Percentiles rank a stretch among this genome's conserved stretches.
phyloP scores from a whole-genome alignment of 2,888 invertebrate species.

The Netelia virgata region DNA sequence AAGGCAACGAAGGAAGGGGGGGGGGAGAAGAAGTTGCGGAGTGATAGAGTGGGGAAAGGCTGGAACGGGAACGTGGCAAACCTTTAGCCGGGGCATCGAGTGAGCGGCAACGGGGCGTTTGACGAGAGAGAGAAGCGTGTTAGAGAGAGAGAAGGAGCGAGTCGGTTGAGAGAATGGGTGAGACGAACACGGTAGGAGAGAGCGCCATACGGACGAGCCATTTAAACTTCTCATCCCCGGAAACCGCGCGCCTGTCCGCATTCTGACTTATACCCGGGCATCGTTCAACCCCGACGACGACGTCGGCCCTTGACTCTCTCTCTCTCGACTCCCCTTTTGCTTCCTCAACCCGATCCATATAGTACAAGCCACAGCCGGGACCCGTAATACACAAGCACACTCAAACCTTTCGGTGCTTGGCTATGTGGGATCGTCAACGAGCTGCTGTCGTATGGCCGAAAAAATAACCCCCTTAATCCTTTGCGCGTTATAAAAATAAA shows the following conservation, averaged over 20 bases:
- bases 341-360: slow-evolving; percentile 59
- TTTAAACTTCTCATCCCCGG: slow-evolving; percentile 84
- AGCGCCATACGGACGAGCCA: slow-evolving; percentile 85
- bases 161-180: slow-evolving; percentile 65
- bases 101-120: slow-evolving; percentile 54
- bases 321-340: slow-evolving; percentile 46
- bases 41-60: slow-evolving; percentile 4
- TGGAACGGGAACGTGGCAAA: slow-evolving; percentile 45
- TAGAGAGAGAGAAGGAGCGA: slow-evolving; percentile 60
- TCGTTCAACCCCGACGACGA: slow-evolving; percentile 80
- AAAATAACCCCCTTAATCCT: slow-evolving; percentile 26
- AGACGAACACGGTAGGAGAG: slow-evolving; percentile 70
- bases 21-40: slow-evolving; percentile 11
- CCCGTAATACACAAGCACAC: slow-evolving; percentile 19
- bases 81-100: slow-evolving; percentile 30
- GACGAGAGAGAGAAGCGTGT: slow-evolving; percentile 35
- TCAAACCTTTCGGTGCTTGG: slow-evolving; percentile 25
- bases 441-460: slow-evolving; percentile 31
- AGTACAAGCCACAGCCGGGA: slow-evolving; percentile 51
- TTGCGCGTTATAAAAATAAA: not conserved
- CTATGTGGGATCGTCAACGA: slow-evolving; percentile 45
- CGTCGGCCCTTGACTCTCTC: slow-evolving; percentile 74
- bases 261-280: slow-evolving; percentile 84
- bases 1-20: slow-evolving; percentile 24
- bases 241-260: slow-evolving; percentile 84